These are phyloP conservation scores for Hippasteria phrygiana DNA, from an alignment of 53 echinoderm and acorn worm species.

Conservation along the genomic window DNA sequence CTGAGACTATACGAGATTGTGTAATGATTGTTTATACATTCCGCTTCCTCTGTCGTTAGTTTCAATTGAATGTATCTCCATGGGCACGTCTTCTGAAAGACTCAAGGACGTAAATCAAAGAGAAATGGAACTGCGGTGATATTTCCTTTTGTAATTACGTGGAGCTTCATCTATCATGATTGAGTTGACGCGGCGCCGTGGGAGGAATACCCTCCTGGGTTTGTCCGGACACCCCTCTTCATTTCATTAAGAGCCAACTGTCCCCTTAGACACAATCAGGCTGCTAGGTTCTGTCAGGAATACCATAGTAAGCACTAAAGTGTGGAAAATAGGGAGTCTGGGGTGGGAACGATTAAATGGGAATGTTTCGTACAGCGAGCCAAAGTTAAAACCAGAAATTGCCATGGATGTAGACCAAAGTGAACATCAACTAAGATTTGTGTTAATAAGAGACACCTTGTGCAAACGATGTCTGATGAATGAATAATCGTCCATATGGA, in stretches of 20 bases:
- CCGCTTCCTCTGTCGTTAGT: background rate
- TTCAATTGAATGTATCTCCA: background rate
- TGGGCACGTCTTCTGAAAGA: background rate
- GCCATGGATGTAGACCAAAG: too few relatives aligned
- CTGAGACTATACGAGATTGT: background rate
- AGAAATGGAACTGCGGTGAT: background rate
- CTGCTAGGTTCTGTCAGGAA: too few relatives aligned
- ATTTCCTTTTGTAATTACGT: background rate
- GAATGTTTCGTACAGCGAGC: too few relatives aligned
- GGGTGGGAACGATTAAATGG: too few relatives aligned
- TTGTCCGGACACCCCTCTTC: background rate
- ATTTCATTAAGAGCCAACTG: background rate
- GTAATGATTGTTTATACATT: conserved; percentile 3
- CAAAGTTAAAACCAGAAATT: too few relatives aligned
- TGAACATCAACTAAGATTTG: too few relatives aligned
- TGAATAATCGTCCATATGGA: too few relatives aligned
- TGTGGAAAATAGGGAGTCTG: too few relatives aligned
- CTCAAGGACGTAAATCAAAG: background rate
- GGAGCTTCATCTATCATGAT: background rate
- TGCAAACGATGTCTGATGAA: too few relatives aligned
- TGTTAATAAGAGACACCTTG: too few relatives aligned
- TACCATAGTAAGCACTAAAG: too few relatives aligned
- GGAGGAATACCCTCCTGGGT: background rate
- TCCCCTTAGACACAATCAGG: background rate
- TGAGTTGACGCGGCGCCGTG: background rate